Base-by-base conservation (phyloP, 2,888 invertebrate species). In the Habrosyne pyritoides region DNA sequence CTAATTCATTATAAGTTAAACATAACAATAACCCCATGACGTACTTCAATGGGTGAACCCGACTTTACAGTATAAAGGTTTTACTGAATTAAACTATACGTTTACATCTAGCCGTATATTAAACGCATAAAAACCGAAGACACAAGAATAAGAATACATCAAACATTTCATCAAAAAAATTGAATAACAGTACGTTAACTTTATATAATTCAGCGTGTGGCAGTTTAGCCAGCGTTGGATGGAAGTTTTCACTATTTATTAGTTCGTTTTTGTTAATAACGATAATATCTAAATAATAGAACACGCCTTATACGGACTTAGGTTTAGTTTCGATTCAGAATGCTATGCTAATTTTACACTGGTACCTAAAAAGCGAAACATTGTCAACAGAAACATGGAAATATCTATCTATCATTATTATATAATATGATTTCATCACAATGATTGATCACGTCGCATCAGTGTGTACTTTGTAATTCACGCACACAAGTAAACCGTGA, bases 11-110 rank as follows among this genome's bases (percentile, higher is more conserved):
- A 24, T 24, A 24, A n/a, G n/a, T n/a, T n/a, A n/a, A n/a, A n/a
- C n/a, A n/a, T n/a, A n/a, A n/a, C n/a, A n/a, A n/a, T n/a, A n/a
- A n/a, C n/a, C n/a, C n/a, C n/a, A n/a, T n/a, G n/a, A n/a, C n/a
- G n/a, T n/a, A n/a, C n/a, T n/a, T n/a, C n/a, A 33, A 33, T 2
- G 6, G 14, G 30, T n/a, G 30, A 26, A 14, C 24, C 48, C 48
- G 26, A 26, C 48, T 48, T 24, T 24, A 24, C 24, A 48, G 14
- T n/a, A 48, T 48, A 48, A 48, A 26, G n/a, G n/a, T n/a, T n/a
- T n/a, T n/a, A n/a, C n/a, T n/a, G n/a, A n/a, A n/a, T n/a, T n/a
- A 14, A 47, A 12, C 2, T 47, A 10, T 22, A 24, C 26, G 2
- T 48, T 24, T 48, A 26, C 10, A 24, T 26, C 24, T 48, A 24